Evolutionary conservation across 2,797 vertebrate species (phyloP).

Genomic region (Myotis findleyi): DNA sequence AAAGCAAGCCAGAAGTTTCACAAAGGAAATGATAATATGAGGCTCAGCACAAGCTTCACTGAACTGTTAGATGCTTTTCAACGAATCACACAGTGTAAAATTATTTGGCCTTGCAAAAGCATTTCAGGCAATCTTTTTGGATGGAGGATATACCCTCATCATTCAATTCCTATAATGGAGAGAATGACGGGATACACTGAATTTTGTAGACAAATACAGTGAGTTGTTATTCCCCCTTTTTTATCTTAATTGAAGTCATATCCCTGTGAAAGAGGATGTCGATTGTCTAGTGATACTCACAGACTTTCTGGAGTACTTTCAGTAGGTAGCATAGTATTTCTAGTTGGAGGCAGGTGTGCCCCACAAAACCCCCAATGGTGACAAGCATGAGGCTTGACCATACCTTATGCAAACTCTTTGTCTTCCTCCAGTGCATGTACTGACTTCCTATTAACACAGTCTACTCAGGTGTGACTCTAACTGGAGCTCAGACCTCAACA

Average conservation of each 20-base stretch:
- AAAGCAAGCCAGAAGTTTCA: conserved; percentile 15
- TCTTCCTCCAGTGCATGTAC: not conserved
- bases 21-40: conserved; percentile 40
- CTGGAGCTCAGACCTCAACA: not conserved
- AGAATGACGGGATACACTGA: not conserved
- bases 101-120: conserved; percentile 15
- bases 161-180: not conserved
- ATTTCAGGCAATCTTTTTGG: not conserved
- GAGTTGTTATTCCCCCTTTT: not conserved
- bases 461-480: not conserved
- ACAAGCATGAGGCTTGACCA: not conserved
- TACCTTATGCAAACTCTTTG: not conserved
- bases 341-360: not conserved
- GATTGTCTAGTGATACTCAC: not conserved
- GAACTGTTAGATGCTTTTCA: conserved; percentile 42
- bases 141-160: not conserved
- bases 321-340: not conserved
- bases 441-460: not conserved
- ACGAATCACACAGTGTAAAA: conserved; percentile 21
- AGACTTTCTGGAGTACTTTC: conserved; percentile 6
- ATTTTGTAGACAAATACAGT: not conserved
- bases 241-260: conserved; percentile 6
- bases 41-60: not conserved
- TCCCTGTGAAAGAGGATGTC: not conserved
- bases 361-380: not conserved